Evolutionary conservation across 2,113 vertebrate species (phyloP).

Genomic region (Malurus melanocephalus): DNA sequence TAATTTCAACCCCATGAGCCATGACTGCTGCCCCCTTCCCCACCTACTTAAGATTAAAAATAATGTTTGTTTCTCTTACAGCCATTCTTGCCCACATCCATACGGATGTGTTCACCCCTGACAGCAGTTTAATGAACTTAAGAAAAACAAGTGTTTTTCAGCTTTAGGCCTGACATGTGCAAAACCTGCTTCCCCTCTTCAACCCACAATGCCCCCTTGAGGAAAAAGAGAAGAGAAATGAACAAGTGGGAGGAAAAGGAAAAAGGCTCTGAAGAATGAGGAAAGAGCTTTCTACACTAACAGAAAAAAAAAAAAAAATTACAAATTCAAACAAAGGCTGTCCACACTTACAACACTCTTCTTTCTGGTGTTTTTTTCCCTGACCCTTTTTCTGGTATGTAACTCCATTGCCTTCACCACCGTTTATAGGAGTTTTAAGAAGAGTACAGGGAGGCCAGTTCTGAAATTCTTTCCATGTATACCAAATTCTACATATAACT

Average conservation of each 20-base stretch:
- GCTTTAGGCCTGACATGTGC: neutral
- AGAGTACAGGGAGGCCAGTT: neutral
- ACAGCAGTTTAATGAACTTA: neutral
- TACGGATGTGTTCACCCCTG: neutral
- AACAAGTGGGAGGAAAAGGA: neutral
- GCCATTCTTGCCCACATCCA: neutral
- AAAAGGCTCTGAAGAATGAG: neutral
- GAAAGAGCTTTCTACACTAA: neutral
- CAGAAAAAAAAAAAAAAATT: neutral
- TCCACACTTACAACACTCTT: rapidly evolving
- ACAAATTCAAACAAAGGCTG: neutral
- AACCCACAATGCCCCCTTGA: neutral
- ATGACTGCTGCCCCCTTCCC: neutral
- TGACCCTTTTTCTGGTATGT: neutral
- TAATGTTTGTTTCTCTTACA: neutral
- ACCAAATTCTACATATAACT: neutral
- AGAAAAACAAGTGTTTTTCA: neutral
- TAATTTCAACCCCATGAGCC: neutral
- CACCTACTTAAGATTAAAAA: constrained; percentile 34
- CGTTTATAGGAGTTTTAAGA: neutral
- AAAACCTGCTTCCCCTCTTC: neutral
- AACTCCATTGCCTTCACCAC: neutral
- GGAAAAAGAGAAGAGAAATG: neutral
- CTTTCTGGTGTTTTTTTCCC: neutral
- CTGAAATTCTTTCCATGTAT: neutral